Percentiles rank a stretch among this genome's conserved stretches.
Evolutionary conservation across 2,888 invertebrate species (phyloP).

Genomic region (Odiellus spinosus): DNA sequence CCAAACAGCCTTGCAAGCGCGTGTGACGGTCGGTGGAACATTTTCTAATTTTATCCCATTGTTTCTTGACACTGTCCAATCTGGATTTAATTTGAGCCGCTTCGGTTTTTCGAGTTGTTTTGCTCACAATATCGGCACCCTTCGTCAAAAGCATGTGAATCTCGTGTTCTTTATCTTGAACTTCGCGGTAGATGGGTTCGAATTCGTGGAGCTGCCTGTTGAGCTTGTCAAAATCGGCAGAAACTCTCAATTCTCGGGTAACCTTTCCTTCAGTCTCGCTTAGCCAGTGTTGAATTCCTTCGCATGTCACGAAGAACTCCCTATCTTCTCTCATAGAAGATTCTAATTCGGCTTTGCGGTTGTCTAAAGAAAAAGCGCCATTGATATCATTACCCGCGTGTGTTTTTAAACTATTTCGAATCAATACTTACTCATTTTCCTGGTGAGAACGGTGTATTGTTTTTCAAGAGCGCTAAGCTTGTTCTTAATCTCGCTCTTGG

Average conservation of each 20-base stretch:
- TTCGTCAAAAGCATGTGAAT: conserved; percentile 85
- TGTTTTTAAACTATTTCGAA: not conserved
- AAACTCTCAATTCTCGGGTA: conserved; percentile 60
- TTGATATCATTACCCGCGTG: too few species aligned
- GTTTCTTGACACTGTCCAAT: conserved; percentile 70
- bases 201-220: conserved; percentile 74
- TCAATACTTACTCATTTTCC: conserved; percentile 62
- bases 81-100: conserved; percentile 53
- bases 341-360: conserved; percentile 67
- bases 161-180: conserved; percentile 77
- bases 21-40: conserved; percentile 74
- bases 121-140: conserved; percentile 51
- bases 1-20: conserved; percentile 65
- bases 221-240: conserved; percentile 64
- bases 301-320: conserved; percentile 74
- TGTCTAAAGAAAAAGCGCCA: conserved; percentile 18
- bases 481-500: conserved; percentile 73
- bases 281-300: conserved; percentile 78
- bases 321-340: conserved; percentile 65
- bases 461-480: conserved; percentile 72
- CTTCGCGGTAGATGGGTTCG: conserved; percentile 70
- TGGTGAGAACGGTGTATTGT: conserved; percentile 70
- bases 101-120: conserved; percentile 33
- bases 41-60: conserved; percentile 80
- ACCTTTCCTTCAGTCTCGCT: conserved; percentile 58